Evolutionary conservation across 2,797 vertebrate species (phyloP), one percentile per base, ranked within the genome.

Genomic region (Lacerta viridis): DNA sequence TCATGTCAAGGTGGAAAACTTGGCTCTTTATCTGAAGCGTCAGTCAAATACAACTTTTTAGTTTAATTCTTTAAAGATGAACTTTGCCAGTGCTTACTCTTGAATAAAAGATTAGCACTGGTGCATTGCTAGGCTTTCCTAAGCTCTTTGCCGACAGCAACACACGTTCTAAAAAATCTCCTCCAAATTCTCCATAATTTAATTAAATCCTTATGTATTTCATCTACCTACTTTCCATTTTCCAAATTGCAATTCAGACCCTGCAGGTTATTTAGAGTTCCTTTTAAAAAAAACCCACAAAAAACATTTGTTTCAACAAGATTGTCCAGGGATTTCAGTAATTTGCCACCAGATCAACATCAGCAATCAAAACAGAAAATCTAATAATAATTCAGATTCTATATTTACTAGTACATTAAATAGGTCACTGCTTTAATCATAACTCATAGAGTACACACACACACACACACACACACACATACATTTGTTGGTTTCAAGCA

Each of bases 391-490:
- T 90, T 87, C 87, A 90, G 89, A 86, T 80, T 50, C 81, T 88
- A 87, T 82, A 90, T 90, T 88, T 92, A 85, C 27, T 59, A 71
- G 7, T 91, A 79, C 20, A 59, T 90, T 92, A 96, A 96, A 82
- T 96, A 94, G 96, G 95, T 95, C 92, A 3, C 88, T 93, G 93
- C 91, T 92, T 94, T 94, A 94, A 95, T 96, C 93, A 94, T 93
- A 95, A 94, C 92, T 96, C 93, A 93, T 89, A 91, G 87, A 82
- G 92, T 91, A 93, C 90, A 41, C 66, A 29, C 50, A 93, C 33
- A 85, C 93, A 94, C 94, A 41, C 90, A 91, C 90, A 93, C 89
- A 93, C 27, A 94, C 94, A 41, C 90, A 91, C 90, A 93, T 87
- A 93, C 27, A 72, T 93, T 94, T 95, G 89, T 94, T 95, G 92